Conservation (phyloP, 1,140 invertebrate genomes). For the Drosophila equinoxialis region DNA sequence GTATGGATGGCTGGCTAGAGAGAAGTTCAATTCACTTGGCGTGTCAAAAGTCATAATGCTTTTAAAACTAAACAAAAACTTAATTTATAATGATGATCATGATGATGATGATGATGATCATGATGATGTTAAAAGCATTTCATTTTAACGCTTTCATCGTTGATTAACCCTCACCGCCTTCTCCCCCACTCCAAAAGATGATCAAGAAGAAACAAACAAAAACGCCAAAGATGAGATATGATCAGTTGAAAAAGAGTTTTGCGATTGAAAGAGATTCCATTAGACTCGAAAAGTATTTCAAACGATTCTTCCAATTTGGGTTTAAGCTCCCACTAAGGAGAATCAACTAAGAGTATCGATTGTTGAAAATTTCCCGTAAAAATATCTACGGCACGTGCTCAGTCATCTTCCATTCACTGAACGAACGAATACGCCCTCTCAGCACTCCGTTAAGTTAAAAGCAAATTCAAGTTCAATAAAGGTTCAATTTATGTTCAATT, state of each 20-base stretch:
- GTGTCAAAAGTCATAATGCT: slow-evolving; percentile 10
- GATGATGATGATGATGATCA: not conserved
- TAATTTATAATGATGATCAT: not conserved
- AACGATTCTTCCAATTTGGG: not conserved
- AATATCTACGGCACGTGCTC: slow-evolving; percentile 19
- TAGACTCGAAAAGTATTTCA: not conserved
- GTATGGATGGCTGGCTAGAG: not conserved
- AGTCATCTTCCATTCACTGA: not conserved
- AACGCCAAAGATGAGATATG: not conserved
- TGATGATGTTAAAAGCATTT: slow-evolving; percentile 12
- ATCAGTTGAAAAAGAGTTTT: slow-evolving; percentile 4
- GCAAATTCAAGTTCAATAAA: slow-evolving; percentile 30
- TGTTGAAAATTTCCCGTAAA: not conserved
- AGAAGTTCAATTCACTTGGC: slow-evolving; percentile 6
- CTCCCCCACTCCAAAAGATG: not conserved
- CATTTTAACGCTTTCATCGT: slow-evolving; percentile 12
- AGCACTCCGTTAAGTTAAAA: not conserved
- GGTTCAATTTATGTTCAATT: not conserved
- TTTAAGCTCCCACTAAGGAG: too few relatives aligned
- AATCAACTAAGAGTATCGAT: not conserved
- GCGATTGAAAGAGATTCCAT: not conserved
- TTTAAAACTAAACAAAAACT: slow-evolving; percentile 5
- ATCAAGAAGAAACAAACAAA: not conserved
- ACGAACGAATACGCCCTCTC: not conserved
- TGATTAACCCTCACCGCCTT: not conserved